Conservation (phyloP, 2,888 invertebrate genomes). For the Hyles lineata region DNA sequence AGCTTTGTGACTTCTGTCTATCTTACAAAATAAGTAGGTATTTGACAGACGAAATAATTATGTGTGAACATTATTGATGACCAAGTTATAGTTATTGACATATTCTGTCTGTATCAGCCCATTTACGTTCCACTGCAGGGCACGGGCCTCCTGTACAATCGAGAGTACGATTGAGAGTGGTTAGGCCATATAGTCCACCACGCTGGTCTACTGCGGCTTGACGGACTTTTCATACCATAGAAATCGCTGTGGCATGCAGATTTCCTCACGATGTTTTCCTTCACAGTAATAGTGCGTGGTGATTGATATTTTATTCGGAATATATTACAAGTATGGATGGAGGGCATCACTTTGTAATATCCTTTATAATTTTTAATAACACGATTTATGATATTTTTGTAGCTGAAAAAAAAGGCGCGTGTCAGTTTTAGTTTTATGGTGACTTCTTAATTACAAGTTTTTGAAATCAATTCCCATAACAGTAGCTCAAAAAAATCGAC, state of each 20-base stretch:
- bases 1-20: slow-evolving; percentile 27
- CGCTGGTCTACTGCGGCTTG: no score
- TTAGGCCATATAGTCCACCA: no score
- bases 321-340: not conserved
- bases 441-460: not conserved
- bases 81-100: not conserved
- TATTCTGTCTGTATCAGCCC: no score
- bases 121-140: no score
- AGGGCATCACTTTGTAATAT: not conserved
- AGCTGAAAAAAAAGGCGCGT: no score
- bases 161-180: no score
- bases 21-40: slow-evolving; percentile 18
- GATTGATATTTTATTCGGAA: not conserved
- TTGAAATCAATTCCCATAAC: not conserved
- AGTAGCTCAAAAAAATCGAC: slow-evolving; percentile 8
- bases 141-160: no score
- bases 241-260: no score
- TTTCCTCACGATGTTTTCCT: no score
- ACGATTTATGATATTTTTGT: not conserved
- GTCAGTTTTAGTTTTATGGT: not conserved
- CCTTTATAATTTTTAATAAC: not conserved
- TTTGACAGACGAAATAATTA: slow-evolving; percentile 11
- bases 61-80: slow-evolving; percentile 21
- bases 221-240: no score
- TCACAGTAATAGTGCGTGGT: no score